phyloP scores from a whole-genome alignment of 2,888 invertebrate species.

The Zygogramma bicolorata region DNA sequence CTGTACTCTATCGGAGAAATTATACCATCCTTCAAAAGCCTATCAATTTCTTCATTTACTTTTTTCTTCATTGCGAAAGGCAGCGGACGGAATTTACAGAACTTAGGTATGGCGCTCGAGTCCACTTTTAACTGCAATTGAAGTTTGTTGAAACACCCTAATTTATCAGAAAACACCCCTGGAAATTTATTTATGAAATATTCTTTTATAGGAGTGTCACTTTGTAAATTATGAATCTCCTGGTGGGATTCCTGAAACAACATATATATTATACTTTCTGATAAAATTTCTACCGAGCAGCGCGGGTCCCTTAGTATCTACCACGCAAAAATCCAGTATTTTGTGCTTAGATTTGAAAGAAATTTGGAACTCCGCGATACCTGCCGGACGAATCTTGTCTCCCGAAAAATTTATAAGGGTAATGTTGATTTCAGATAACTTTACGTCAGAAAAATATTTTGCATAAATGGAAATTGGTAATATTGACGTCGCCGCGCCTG shows the following conservation, averaged over 20 bases:
- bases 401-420: background rate
- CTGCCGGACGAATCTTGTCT: background rate
- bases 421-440: slow-evolving; percentile 9
- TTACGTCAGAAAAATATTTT: background rate
- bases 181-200: background rate
- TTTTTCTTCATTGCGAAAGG: background rate
- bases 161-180: background rate
- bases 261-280: too few species aligned
- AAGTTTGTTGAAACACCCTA: background rate
- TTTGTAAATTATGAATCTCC: background rate
- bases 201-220: background rate
- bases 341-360: background rate
- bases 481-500: too few species aligned
- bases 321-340: background rate
- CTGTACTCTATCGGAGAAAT: background rate
- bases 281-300: too few species aligned
- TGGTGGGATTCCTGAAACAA: too few species aligned
- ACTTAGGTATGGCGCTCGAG: background rate
- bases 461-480: background rate
- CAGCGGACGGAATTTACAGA: background rate
- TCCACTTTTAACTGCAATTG: background rate
- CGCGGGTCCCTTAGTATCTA: slow-evolving; percentile 2
- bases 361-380: background rate
- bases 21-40: background rate
- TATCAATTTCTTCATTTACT: background rate